Base-by-base conservation (phyloP, 2,888 invertebrate species). In the Pharmacophagus antenor region DNA sequence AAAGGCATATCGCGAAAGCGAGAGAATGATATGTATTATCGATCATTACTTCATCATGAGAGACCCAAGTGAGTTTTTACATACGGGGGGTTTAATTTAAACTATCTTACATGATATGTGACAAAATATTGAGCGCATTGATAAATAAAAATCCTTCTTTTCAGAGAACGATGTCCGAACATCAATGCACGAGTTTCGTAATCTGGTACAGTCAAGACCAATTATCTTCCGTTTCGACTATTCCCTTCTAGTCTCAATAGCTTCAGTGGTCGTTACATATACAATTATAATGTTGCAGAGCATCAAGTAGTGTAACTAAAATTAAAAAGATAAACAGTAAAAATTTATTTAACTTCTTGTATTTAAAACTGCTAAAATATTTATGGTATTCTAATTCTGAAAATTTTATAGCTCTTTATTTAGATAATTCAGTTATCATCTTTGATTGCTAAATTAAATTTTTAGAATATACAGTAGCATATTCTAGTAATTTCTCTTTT, bases 251-350 rank as follows among this genome's bases (percentile, higher is more conserved):
- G 67, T 77, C 1, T 86, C 88, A 21, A 75, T 80, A n/a, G 69
- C 80, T 5, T 87, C 88, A 1, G 79, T 81, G 2, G 81, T 84
- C 18, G 81, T 80, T 18, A 88, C 87, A 0, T 87, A 88, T 61
- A 80, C 83, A 0, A 85, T 88, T 22, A 88, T 88, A 69, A 65
- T 88, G 44, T 58, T 87, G 56, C 87, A 88, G 67, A 84, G 58
- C 62, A 48, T 66, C 23, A 65, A 66, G 57, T 64, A 50, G 56
- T 23, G 21, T 31, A 51, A 42, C 0, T 42, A 8, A n/a, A 31
- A 56, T 37, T 23, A 52, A 15, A 37, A 21, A 41, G 41, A 37
- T 47, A 47, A 22, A 37, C 15, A 31, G n/a, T n/a, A n/a, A n/a
- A n/a, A n/a, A n/a, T n/a, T n/a, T n/a, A n/a, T n/a, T n/a, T n/a